phyloP scores from a whole-genome alignment of 2,888 invertebrate genomes.

The Keiferia lycopersicella region DNA sequence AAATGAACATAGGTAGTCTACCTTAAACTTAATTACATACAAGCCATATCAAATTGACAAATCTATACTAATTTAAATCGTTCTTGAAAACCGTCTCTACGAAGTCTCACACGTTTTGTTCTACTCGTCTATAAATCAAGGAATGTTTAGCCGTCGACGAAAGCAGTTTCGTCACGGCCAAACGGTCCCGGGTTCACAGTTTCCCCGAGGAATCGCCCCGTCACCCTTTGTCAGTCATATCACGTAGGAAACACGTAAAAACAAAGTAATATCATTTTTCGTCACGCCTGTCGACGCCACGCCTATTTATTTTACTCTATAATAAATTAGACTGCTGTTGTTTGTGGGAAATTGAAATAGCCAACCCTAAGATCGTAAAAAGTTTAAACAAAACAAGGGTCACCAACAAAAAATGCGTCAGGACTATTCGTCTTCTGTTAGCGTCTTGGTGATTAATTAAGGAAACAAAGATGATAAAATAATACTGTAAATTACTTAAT shows the following conservation, averaged over 20 bases:
- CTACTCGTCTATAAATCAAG: slow-evolving; percentile 27
- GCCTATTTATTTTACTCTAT: slow-evolving; percentile 63
- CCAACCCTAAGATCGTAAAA: slow-evolving; percentile 15
- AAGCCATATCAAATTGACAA: no score
- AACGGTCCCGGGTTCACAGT: slow-evolving; percentile 33
- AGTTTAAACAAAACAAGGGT: slow-evolving; percentile 19
- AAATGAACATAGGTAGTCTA: no score
- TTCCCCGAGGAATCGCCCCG: slow-evolving; percentile 48
- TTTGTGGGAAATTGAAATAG: slow-evolving; percentile 47
- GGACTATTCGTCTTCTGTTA: slow-evolving; percentile 6
- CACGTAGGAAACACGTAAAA: slow-evolving; percentile 64
- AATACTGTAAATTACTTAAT: no score
- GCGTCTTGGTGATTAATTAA: slow-evolving; percentile 16
- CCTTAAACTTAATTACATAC: no score
- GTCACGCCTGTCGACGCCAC: slow-evolving; percentile 69
- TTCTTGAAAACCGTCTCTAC: not conserved
- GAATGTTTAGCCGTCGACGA: slow-evolving; percentile 38
- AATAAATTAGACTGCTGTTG: slow-evolving; percentile 60
- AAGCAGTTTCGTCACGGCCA: slow-evolving; percentile 55
- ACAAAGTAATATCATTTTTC: slow-evolving; percentile 62
- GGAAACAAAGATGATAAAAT: slow-evolving; percentile 10
- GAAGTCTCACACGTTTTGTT: slow-evolving; percentile 2
- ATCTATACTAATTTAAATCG: no score
- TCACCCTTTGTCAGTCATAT: slow-evolving; percentile 62
- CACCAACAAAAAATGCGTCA: slow-evolving; percentile 2